Base-by-base conservation (phyloP, 2,113 vertebrate genomes). In the Egretta garzetta region DNA sequence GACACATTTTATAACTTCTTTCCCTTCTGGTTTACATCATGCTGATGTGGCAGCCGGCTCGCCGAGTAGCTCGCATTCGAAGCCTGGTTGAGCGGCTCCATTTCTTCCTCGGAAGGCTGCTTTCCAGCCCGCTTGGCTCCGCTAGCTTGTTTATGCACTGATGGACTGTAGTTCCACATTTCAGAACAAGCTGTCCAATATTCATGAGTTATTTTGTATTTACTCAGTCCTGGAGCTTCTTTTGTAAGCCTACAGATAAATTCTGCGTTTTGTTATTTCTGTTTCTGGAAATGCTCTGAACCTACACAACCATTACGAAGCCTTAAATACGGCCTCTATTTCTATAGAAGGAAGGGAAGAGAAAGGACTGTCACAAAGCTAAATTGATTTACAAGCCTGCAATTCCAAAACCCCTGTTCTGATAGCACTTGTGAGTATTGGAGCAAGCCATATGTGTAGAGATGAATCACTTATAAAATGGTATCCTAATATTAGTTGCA, bases 141-240 rank as follows among this genome's bases (percentile, higher is more conserved):
- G 53, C 71, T 74, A 33, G 4, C 77, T 94, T 96, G 93, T 94
- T 97, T 97, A 85, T 97, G 93, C 64, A 28, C 68, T 71, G 70
- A 86, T 86, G 75, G 68, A 55, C 86, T 94, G 60, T 88, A 92
- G 74, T 93, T 94, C 91, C 91, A 86, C 67, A 70, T 95, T 95
- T 91, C 94, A 87, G 96, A 96, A 95, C 95, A 97, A 94, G 71
- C 91, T 90, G 93, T 96, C 91, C 89, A 91, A 91, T 95, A 96
- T 96, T 96, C 91, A 68, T 94, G 77, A 96, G 77, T 87, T 96
- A 93, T 95, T 96, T 93, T 91, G 86, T 90, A 75, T 95, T 95
- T 96, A 89, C 63, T 35, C 62, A 76, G 62, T 85, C 72, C 89
- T 55, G 71, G 96, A 47, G 39, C 62, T 87, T 91, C 80, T 90